phyloP scores from a whole-genome alignment of 2,113 vertebrate genomes.

The Sinocyclocheilus anshuiensis region DNA sequence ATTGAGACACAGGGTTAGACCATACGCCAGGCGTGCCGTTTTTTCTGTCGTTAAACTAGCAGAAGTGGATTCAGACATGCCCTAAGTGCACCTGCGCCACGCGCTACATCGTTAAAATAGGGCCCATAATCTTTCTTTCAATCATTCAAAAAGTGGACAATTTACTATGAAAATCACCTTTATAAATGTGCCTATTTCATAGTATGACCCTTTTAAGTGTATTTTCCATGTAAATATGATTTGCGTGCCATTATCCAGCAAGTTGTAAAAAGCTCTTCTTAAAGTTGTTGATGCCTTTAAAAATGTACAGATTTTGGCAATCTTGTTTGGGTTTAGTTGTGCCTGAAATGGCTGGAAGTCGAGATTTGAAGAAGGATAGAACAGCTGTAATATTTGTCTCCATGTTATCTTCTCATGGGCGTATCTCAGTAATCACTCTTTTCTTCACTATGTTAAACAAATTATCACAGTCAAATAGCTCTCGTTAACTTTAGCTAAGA shows the following conservation, averaged over 20 bases:
- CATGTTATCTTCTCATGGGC: background rate
- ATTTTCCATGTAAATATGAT: background rate
- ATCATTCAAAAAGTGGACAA: background rate
- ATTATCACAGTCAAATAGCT: constrained; percentile 52
- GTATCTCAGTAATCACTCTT: constrained; percentile 19
- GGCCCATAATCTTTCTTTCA: too few relatives aligned
- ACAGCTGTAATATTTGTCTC: constrained; percentile 7
- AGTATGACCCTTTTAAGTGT: background rate
- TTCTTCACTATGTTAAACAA: constrained; percentile 44
- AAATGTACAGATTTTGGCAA: background rate
- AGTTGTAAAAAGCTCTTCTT: background rate
- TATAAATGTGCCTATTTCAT: background rate
- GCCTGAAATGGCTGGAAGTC: background rate
- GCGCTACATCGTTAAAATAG: too few relatives aligned
- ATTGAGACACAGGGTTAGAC: too few relatives aligned
- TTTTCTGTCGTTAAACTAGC: too few relatives aligned
- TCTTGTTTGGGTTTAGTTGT: background rate
- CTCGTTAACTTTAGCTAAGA: constrained; percentile 50
- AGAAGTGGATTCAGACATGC: too few relatives aligned
- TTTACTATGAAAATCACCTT: background rate
- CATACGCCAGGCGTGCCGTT: too few relatives aligned
- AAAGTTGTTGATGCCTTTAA: background rate
- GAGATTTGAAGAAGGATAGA: background rate
- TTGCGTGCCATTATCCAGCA: background rate
- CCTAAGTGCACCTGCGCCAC: too few relatives aligned